Evolutionary conservation across 2,113 vertebrate genomes (phyloP).

Genomic region (Canis aureus): DNA sequence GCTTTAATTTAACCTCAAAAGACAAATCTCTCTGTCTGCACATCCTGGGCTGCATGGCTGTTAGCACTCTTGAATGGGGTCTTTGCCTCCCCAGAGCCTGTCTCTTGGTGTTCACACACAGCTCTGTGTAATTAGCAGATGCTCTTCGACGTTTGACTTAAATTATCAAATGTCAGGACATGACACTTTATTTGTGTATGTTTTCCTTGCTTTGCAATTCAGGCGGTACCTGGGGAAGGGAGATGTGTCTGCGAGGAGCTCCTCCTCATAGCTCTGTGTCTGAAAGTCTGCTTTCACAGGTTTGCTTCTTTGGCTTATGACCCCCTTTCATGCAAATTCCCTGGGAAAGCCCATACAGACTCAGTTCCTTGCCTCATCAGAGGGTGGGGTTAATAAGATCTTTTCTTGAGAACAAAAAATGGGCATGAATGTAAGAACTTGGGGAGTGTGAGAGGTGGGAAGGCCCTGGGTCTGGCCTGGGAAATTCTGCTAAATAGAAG

Average conservation of each 20-base stretch:
- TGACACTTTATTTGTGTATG: slow-evolving; percentile 74
- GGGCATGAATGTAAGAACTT: neutral
- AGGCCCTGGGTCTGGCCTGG: neutral
- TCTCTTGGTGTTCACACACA: slow-evolving; percentile 2
- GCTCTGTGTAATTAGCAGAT: slow-evolving; percentile 71
- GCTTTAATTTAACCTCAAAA: slow-evolving; percentile 83
- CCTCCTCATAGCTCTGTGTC: neutral
- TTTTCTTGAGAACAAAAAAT: slow-evolving; percentile 28
- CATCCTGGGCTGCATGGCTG: slow-evolving; percentile 50
- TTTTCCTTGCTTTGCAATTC: slow-evolving; percentile 58
- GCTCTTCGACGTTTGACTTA: slow-evolving; percentile 61
- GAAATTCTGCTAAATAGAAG: neutral
- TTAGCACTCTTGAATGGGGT: slow-evolving; percentile 67
- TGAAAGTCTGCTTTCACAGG: slow-evolving; percentile 34
- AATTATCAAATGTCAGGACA: slow-evolving; percentile 69
- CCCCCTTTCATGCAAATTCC: neutral
- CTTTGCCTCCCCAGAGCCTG: neutral
- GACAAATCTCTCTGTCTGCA: slow-evolving; percentile 66
- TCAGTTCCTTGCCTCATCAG: neutral
- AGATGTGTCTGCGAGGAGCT: neutral
- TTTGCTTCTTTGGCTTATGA: neutral
- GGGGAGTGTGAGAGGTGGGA: neutral
- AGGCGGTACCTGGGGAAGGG: slow-evolving; percentile 52
- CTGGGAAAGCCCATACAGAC: neutral
- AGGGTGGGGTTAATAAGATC: slow-evolving; percentile 12